phyloP scores from a whole-genome alignment of 2,888 invertebrate species.

The Megastigmus dorsalis region DNA sequence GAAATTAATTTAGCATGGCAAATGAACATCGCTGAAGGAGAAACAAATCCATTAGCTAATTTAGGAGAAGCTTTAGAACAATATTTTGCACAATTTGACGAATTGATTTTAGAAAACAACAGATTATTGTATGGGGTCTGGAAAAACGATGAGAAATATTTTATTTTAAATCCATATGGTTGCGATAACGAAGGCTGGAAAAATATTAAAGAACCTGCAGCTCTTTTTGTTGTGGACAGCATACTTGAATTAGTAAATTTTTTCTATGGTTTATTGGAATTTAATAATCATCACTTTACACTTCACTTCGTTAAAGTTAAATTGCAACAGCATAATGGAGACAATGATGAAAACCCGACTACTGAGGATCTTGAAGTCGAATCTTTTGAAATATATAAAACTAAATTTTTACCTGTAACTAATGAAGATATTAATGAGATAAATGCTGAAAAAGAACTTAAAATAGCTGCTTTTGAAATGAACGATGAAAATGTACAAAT shows the following conservation, averaged over 20 bases:
- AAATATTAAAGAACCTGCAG: conserved; percentile 60
- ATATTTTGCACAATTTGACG: conserved; percentile 63
- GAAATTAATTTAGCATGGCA: conserved; percentile 59
- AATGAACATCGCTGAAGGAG: conserved; percentile 61
- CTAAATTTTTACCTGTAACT: conserved; percentile 67
- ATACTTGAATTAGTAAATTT: conserved; percentile 64
- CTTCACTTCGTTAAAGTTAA: conserved; percentile 64
- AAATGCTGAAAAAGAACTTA: neutral
- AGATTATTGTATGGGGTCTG: conserved; percentile 65
- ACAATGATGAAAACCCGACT: conserved; percentile 13
- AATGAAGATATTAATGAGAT: conserved; percentile 58
- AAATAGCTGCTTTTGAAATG: neutral
- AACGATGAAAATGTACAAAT: conserved; percentile 18
- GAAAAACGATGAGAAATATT: conserved; percentile 61
- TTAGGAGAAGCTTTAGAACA: conserved; percentile 68
- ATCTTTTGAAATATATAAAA: conserved; percentile 58
- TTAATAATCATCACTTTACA: conserved; percentile 62
- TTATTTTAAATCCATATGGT: conserved; percentile 70
- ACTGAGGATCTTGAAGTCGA: conserved; percentile 55
- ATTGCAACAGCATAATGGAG: conserved; percentile 61
- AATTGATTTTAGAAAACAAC: conserved; percentile 67
- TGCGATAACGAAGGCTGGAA: conserved; percentile 66
- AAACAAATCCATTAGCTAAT: conserved; percentile 66
- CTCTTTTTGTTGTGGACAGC: conserved; percentile 61
- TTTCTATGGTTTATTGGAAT: conserved; percentile 66